Percentiles rank a stretch among this genome's conserved stretches.
phyloP scores from a whole-genome alignment of 2,797 vertebrate genomes.

The Manis pentadactyla region DNA sequence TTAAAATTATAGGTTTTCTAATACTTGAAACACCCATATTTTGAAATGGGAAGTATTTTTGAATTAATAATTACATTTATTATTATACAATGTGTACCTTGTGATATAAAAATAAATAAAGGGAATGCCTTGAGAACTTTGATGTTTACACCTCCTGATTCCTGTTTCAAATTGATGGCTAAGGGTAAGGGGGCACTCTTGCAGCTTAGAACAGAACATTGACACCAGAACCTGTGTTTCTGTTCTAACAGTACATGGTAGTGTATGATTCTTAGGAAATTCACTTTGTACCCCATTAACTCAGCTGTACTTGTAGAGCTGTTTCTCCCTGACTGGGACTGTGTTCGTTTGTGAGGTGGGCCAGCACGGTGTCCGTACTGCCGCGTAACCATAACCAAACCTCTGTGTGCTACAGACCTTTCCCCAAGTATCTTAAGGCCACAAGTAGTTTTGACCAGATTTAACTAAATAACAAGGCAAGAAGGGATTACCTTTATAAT shows the following conservation, averaged over 20 bases:
- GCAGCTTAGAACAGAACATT: neutral
- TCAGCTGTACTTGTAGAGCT: neutral
- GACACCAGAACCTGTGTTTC: neutral
- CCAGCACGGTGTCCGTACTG: neutral
- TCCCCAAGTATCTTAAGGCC: neutral
- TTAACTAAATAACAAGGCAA: conserved; percentile 5
- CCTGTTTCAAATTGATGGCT: neutral
- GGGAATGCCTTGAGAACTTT: conserved; percentile 8
- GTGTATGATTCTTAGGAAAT: neutral
- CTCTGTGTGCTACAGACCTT: neutral
- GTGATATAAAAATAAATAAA: conserved; percentile 23
- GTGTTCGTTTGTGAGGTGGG: neutral
- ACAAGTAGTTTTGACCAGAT: neutral
- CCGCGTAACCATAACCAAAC: neutral
- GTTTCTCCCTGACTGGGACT: neutral
- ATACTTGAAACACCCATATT: conserved; percentile 16
- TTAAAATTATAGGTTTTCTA: neutral
- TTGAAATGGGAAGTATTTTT: conserved; percentile 49
- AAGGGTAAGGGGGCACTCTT: neutral
- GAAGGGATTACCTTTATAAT: neutral
- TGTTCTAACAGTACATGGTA: neutral
- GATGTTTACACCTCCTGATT: neutral
- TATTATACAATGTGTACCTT: neutral
- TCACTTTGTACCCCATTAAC: neutral
- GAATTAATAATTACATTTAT: neutral